Evolutionary conservation across 1,140 invertebrate genomes (phyloP), one percentile per base, ranked within the genome.

Genomic region (Papilio glaucus): DNA sequence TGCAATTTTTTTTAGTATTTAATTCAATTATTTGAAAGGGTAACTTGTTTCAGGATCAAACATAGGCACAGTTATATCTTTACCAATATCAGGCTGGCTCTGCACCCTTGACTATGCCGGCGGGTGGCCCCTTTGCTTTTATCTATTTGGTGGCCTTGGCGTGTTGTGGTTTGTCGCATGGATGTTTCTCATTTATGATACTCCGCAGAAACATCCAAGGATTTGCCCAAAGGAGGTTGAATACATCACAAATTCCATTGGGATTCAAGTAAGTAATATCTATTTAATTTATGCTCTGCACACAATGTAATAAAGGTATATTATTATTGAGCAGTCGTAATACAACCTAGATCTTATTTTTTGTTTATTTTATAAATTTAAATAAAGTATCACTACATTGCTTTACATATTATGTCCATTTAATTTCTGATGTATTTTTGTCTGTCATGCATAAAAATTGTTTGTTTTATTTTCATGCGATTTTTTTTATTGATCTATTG

Each of bases 81-180:
- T 96, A 80, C 96, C 96, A 0, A 82, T 97, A 74, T 96, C 96
- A 7, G 96, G 96, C 0, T 96, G 96, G 94, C 88, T 96, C 0
- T 96, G 96, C 82, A 95, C 95, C 0, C 84, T 96, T 29, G 93
- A 95, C 15, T 95, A 95, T 42, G 94, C 93, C 42, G 95, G 95
- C 37, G 97, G 97, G 7, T 97, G 97, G 97, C 96, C 96, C 0
- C 93, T 96, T 1, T 96, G 96, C 41, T 97, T 97, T 91, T 97
- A 97, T 87, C 86, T 97, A 38, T 97, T 97, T 80, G 96, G 97
- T 39, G 85, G 94, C 13, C 80, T 96, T 15, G 96, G 96, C 62
- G 94, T 97, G 7, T 41, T 97, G 4, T 99, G 98, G 98, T 98
- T 96, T 75, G 83, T 94, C 26, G 95, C 95, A 76, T 97, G 97